phyloP scores from a whole-genome alignment of 2,113 vertebrate species.

The Miniopterus natalensis region DNA sequence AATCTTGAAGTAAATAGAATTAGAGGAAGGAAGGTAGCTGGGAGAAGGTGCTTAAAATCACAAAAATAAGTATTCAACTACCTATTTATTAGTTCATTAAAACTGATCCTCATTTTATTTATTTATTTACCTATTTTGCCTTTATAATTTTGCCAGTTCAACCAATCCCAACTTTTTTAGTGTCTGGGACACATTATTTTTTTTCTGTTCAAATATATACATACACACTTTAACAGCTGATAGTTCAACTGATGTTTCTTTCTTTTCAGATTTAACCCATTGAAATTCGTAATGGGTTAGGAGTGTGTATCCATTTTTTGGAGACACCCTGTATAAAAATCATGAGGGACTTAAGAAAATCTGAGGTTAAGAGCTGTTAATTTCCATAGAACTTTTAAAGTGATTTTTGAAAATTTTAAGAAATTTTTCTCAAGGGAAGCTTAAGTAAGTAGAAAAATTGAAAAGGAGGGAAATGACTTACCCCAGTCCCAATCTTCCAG shows the following conservation, averaged over 20 bases:
- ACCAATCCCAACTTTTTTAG: not conserved
- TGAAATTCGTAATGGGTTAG: too few species aligned
- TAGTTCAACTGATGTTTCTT: too few species aligned
- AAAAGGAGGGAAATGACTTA: not conserved
- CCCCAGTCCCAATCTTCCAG: not conserved
- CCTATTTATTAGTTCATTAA: not conserved
- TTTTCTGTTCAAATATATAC: not conserved
- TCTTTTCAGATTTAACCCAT: too few species aligned
- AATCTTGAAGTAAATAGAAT: not conserved
- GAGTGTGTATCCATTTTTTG: too few species aligned
- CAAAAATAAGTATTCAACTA: not conserved
- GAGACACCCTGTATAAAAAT: not conserved
- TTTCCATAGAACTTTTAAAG: conserved; percentile 45
- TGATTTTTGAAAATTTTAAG: conserved; percentile 25
- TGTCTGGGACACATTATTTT: not conserved
- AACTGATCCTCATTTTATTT: not conserved
- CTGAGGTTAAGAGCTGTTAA: not conserved
- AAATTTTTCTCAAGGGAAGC: conserved; percentile 11
- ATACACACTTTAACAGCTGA: too few species aligned
- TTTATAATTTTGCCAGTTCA: not conserved
- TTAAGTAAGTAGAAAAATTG: conserved; percentile 35
- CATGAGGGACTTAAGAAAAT: conserved; percentile 22
- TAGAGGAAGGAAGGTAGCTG: not conserved
- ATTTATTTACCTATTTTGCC: not conserved
- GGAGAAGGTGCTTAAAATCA: not conserved